Evolutionary conservation across 2,113 vertebrate species (phyloP), one percentile per base, ranked within the genome.

Genomic region (Picathartes gymnocephalus): DNA sequence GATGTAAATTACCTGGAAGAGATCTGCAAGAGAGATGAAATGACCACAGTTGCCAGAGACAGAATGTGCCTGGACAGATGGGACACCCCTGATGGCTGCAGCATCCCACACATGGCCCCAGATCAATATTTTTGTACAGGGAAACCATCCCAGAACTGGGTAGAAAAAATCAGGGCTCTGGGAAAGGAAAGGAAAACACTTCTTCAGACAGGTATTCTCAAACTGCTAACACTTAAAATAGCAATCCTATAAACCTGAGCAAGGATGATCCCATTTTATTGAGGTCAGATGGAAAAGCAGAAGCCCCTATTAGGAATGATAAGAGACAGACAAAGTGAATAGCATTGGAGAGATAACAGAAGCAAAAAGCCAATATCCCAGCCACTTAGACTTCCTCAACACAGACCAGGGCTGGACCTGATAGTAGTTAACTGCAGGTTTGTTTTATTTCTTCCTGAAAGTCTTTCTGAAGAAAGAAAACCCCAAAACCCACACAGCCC

Each of bases 261-360:
- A 94, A 92, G 44, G 37, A 47, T 84, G 77, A 91, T 66, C 35
- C 51, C 44, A 21, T 78, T 93, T 81, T 86, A 83, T 93, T 93
- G 81, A 78, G 68, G 64, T 83, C 60, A 90, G 58, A 60, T 74
- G 39, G 54, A 90, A 88, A 95, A 94, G 50, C 25, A 82, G 57
- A 80, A 91, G 15, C 25, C 16, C 22, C 48, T 88, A 42, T 80
- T 76, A 90, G 62, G 86, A 86, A 27, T 73, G 18, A 31, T 77
- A 62, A 87, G 44, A 58, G 56, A 33, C 18, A 73, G 11, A 4
- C 16, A 35, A 42, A 81, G 30, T n/a, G 45, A 76, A 76, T 10
- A 53, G 13, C 31, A 40, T 7, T 88, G 76, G 53, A 68, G 79
- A 80, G 31, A 58, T 24, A 91, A 56, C 2, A 62, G 64, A 65